Base-by-base conservation (phyloP, 2,113 vertebrate genomes). In the Malurus melanocephalus region DNA sequence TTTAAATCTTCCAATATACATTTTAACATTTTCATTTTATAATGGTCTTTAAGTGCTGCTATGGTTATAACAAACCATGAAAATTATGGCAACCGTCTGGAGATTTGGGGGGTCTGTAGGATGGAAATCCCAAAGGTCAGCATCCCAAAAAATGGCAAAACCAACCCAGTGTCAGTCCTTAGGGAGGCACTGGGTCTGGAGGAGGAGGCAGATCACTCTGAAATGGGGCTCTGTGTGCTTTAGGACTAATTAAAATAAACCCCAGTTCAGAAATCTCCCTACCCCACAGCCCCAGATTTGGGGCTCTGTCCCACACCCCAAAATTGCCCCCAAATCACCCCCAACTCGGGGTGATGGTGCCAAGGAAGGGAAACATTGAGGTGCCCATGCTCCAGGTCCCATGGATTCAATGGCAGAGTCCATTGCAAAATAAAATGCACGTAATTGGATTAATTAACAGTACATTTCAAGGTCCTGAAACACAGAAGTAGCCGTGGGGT, bases 401-500 rank as follows among this genome's bases (percentile, higher is more conserved):
- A 10, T 1, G 61, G 48, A 11, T 27, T 33, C 88, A 67, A 3
- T 6, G 38, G 80, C 80, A 88, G 49, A 82, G 82, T 18, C 66
- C 59, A 93, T 16, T 80, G 85, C 89, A 73, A 81, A 85, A 88
- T 46, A 57, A 75, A 81, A 46, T 48, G 55, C 62, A 40, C 26
- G 26, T 45, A 87, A 90, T 85, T 91, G 69, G 80, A 90, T 93
- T 88, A 88, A 93, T 94, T 85, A 95, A 11, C 26, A 38, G 77
- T 33, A 51, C 93, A 72, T 68, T 80, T 73, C 77, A 51, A 90
- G 91, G 88, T 78, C 57, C 66, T 86, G 83, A 61, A 72, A 78
- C 8, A 16, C 85, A 86, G 90, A 15, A 73, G 59, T 15, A 55
- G 83, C 86, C 3, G 0, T 1, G 8, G 82, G 88, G 55, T 43